Evolutionary conservation across 2,113 vertebrate species (phyloP).

Genomic region (Vidua chalybeata): DNA sequence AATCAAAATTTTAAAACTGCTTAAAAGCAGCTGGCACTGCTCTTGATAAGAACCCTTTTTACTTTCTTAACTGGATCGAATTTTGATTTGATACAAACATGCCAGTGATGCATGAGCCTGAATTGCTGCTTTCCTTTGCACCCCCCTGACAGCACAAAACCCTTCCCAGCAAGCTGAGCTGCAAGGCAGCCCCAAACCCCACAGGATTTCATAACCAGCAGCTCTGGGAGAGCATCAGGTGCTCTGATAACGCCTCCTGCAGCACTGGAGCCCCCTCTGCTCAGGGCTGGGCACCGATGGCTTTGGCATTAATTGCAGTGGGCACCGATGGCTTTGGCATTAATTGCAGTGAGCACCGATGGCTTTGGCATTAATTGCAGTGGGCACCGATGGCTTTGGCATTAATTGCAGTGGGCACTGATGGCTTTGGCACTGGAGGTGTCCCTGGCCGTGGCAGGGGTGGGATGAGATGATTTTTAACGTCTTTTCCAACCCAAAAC

Average conservation of each 20-base stretch:
- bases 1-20: not conserved
- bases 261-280: not conserved
- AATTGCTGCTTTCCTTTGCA: not conserved
- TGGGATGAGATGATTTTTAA: not conserved
- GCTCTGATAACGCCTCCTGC: not conserved
- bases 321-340: too few species aligned
- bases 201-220: accelerated
- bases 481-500: not conserved
- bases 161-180: not conserved
- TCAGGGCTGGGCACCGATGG: not conserved
- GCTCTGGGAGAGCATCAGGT: not conserved
- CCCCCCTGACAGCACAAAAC: not conserved
- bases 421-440: not conserved
- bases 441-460: not conserved
- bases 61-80: not conserved
- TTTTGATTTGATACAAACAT: not conserved
- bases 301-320: not conserved
- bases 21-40: not conserved
- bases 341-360: too few species aligned
- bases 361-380: too few species aligned
- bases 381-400: not conserved
- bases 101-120: accelerated
- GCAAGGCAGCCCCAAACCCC: not conserved
- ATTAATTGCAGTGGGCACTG: not conserved
- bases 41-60: not conserved